Evolutionary conservation across 2,888 invertebrate species (phyloP), one percentile per base, ranked within the genome.

Genomic region (Caradrina kadenii): DNA sequence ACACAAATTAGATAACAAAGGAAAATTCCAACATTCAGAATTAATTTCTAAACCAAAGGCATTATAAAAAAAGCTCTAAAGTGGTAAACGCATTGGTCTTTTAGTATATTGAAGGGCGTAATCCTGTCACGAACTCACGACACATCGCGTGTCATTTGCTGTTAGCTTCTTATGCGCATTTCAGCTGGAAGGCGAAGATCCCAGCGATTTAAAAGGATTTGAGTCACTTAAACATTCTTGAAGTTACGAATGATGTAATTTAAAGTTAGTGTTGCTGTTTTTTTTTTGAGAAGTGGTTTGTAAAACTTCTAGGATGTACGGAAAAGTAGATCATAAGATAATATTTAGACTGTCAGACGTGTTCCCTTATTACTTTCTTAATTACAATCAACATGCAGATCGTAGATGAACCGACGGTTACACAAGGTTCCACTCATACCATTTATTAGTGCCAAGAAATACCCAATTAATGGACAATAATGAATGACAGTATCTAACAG

Each of bases 141-240:
- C 61, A 82, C 50, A 74, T 82, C 63, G 82, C 82, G 81, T 82
- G 82, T 22, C 63, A 8, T 3, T 15, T 7, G 60, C 50, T 62
- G 67, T 77, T 75, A 76, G 66, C 62, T 50, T 22, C 50, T 26
- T 48, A 48, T 68, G 62, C 11, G 17, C 58, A 45, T 76, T 66
- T 76, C 21, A 59, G 35, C 62, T 52, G 10, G 5, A 22, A 48
- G 62, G 54, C 35, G 42, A 56, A 42, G 17, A 62, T 58, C 31
- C 48, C n/a, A 17, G 53, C 5, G 58, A 56, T 65, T 55, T 31
- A 21, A 31, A 68, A 42, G 45, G 42, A 53, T 67, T 66, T 58
- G 1, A 50, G 50, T 13, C 26, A 39, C 35, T 45, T 63, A n/a
- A n/a, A 22, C 54, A 35, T 39, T 13, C 48, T 45, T 56, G 62